These are phyloP conservation scores for Crotalus viridis DNA, from an alignment of 2,113 vertebrate genomes.

Conservation along the genomic window DNA sequence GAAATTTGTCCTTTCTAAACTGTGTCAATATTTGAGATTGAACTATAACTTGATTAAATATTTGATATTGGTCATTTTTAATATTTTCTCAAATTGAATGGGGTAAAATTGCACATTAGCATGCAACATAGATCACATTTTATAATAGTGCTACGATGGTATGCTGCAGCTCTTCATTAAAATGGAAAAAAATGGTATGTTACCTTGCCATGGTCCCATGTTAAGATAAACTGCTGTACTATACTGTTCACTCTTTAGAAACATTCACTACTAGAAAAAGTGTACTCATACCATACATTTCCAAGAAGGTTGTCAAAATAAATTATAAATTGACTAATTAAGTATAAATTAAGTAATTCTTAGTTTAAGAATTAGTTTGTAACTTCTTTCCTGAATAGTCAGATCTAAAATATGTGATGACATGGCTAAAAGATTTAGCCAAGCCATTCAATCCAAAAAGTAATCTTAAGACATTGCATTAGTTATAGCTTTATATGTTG, in stretches of 20 bases:
- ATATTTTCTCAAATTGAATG: background rate
- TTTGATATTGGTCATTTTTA: conserved; percentile 29
- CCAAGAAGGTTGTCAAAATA: background rate
- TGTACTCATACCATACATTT: background rate
- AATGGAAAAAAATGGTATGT: background rate
- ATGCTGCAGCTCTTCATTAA: background rate
- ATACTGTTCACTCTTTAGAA: background rate
- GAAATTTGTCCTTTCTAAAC: background rate
- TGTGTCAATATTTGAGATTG: background rate
- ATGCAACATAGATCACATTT: background rate
- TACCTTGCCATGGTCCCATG: background rate
- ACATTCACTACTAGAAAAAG: background rate
- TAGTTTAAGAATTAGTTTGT: background rate
- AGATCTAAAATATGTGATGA: background rate
- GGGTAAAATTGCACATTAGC: background rate
- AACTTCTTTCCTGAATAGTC: background rate
- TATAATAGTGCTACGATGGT: background rate
- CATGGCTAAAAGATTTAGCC: background rate
- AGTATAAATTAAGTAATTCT: background rate
- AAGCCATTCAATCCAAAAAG: background rate
- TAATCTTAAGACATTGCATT: background rate
- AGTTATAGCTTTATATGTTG: background rate
- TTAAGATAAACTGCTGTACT: background rate
- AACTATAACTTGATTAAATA: conserved; percentile 49
- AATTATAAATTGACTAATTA: background rate